Conservation (phyloP, 2,888 invertebrate genomes). For the Trachelus stipa region DNA sequence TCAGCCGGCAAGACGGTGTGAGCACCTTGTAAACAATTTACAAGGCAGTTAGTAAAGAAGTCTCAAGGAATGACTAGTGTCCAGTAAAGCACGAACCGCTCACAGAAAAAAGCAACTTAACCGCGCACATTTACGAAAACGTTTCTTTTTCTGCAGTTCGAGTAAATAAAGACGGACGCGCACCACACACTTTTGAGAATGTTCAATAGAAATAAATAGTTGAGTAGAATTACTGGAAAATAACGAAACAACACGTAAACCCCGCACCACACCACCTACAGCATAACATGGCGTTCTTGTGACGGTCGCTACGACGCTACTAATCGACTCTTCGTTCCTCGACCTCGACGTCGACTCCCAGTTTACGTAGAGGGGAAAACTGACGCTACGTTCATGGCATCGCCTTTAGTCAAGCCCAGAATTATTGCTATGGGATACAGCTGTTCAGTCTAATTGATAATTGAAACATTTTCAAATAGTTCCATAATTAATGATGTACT, state of each 20-base stretch:
- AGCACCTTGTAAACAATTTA: slow-evolving; percentile 39
- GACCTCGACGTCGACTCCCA: not conserved
- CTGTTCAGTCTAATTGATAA: not conserved
- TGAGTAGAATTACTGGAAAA: slow-evolving; percentile 37
- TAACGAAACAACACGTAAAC: slow-evolving; percentile 41
- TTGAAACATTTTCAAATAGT: too few species aligned
- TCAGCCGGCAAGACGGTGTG: slow-evolving; percentile 19
- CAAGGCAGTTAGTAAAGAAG: slow-evolving; percentile 4
- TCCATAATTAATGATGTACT: too few species aligned
- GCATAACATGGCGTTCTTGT: slow-evolving; percentile 26
- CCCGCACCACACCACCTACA: slow-evolving; percentile 41
- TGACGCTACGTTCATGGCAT: not conserved
- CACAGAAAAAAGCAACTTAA: not conserved
- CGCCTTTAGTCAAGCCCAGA: not conserved
- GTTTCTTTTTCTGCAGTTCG: not conserved
- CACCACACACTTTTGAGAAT: not conserved
- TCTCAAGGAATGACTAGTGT: not conserved
- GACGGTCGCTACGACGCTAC: slow-evolving; percentile 14
- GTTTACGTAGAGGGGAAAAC: not conserved
- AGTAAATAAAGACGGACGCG: not conserved
- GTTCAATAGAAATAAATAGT: slow-evolving; percentile 40
- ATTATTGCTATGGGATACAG: not conserved
- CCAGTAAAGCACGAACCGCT: not conserved
- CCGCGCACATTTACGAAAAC: not conserved
- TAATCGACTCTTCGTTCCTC: slow-evolving; percentile 2